phyloP scores from a whole-genome alignment of 2,888 invertebrate species.

The Thalpophila matura region DNA sequence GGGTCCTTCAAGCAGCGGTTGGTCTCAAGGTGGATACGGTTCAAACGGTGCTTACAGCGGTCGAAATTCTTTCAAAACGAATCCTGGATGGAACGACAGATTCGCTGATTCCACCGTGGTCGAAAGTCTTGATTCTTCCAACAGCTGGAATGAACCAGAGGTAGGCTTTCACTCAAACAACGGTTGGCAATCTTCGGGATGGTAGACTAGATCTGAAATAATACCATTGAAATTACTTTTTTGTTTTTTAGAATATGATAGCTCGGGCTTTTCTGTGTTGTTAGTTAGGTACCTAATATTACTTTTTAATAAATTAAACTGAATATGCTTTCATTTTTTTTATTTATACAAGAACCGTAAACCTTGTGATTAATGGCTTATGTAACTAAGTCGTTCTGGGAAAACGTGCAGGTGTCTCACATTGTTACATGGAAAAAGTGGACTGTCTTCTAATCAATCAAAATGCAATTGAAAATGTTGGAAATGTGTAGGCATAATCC shows the following conservation, averaged over 20 bases:
- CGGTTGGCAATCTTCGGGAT: constrained; percentile 59
- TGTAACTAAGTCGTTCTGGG: neutral
- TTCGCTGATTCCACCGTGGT: constrained; percentile 35
- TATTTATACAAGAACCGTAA: neutral
- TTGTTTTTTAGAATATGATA: neutral
- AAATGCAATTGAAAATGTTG: neutral
- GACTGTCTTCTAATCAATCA: neutral
- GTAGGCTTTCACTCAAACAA: constrained; percentile 26
- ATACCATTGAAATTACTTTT: neutral
- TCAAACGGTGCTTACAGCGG: constrained; percentile 19
- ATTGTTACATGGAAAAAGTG: constrained; percentile 57
- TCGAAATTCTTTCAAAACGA: constrained; percentile 16
- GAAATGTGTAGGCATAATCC: too few relatives aligned
- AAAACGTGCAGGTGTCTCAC: constrained; percentile 32
- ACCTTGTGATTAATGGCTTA: neutral
- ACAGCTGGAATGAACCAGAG: constrained; percentile 21
- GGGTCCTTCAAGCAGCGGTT: constrained; percentile 30
- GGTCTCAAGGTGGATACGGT: constrained; percentile 24
- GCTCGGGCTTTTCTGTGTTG: neutral
- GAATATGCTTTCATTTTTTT: neutral
- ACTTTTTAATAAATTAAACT: constrained; percentile 25
- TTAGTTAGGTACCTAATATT: neutral
- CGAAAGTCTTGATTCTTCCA: constrained; percentile 19
- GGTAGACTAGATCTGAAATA: constrained; percentile 26
- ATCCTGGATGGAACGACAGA: constrained; percentile 40